Percentiles rank a stretch among this genome's conserved stretches.
Conservation (phyloP, 2,113 vertebrate species). For the Anseranas semipalmata region DNA sequence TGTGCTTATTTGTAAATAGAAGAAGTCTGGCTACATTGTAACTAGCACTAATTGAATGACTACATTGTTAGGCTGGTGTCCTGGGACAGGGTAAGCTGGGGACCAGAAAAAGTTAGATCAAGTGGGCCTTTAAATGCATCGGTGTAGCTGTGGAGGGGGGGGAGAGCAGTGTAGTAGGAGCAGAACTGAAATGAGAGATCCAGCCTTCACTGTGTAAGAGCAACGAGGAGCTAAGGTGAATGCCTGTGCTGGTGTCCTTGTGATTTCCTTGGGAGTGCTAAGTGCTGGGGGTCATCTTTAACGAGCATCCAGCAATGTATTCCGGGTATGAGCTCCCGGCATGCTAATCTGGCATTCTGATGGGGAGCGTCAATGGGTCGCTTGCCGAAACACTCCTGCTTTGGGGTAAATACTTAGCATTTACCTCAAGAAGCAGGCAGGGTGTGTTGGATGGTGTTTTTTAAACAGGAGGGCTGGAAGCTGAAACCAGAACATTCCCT, state of each 20-base stretch:
- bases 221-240: not conserved
- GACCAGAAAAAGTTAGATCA: not conserved
- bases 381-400: not conserved
- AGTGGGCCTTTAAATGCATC: not conserved
- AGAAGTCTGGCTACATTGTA: not conserved
- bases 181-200: not conserved
- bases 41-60: not conserved
- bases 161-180: no score
- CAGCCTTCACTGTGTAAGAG: not conserved
- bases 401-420: not conserved
- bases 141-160: not conserved
- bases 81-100: not conserved
- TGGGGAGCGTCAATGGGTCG: not conserved
- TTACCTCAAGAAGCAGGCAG: not conserved
- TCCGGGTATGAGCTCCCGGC: not conserved
- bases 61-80: not conserved
- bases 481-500: slow-evolving; percentile 53
- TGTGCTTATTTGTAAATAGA: not conserved
- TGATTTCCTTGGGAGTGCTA: not conserved
- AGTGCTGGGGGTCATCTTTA: not conserved
- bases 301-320: not conserved
- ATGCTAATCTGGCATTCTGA: not conserved
- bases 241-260: not conserved
- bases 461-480: slow-evolving; percentile 17
- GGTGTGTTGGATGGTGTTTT: slow-evolving; percentile 1